Base-by-base conservation (phyloP, 1,140 invertebrate genomes). In the Babylonia areolata region DNA sequence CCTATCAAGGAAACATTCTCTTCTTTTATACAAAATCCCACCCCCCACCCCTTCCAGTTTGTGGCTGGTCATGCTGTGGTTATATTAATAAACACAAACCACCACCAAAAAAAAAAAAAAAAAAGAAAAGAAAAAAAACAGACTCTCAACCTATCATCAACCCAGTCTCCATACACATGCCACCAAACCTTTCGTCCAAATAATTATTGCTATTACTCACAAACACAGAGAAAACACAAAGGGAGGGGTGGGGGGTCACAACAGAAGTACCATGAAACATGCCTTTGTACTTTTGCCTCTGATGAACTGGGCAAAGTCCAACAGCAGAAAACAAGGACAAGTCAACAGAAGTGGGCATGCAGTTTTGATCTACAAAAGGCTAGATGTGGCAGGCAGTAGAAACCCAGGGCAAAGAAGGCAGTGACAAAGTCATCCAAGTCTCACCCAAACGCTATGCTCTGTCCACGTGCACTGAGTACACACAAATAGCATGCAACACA, bases 361-460 rank as follows among this genome's bases (percentile, higher is more conserved):
- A 58, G 0, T 39, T 75, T 35, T 75, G 6, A 37, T 12, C 3
- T 5, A 80, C 42, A 31, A 80, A 42, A 80, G 78, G 33, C 40
- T 54, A 80, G 23, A 80, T 33, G 54, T 80, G 78, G 31, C 17
- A 46, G 42, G 42, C 15, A 51, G 46, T 17, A 77, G 35, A 39
- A 77, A 77, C 2, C 28, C 0, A 20, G 78, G 78, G 31, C 31
- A 80, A 80, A 58, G 33, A 80, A 54, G 46, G 40, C 42, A 80
- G 37, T 51, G 78, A 58, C 40, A 51, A 51, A 80, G 40, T 80
- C 42, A 54, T 54, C 78, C 78, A 80, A 80, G 78, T 54, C 46
- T 80, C 42, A 54, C 78, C 78, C 40, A 80, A 80, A 31, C 5
- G 40, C 78, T 80, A 80, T 80, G 78, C 78, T 80, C 78, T 77